Evolutionary conservation across 2,797 vertebrate genomes (phyloP).

Genomic region (Cyclopterus lumpus): DNA sequence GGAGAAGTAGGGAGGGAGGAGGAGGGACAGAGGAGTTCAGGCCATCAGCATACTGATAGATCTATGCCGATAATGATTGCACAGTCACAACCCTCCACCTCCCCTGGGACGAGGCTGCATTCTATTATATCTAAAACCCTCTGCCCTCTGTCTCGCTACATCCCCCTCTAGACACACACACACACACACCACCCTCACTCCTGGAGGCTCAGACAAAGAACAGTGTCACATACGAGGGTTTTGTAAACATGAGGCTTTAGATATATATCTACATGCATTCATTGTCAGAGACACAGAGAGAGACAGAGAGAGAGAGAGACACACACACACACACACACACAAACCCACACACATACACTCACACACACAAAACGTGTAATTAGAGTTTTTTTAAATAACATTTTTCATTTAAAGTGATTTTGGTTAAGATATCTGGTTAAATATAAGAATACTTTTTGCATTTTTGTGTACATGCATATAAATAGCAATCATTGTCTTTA

Average conservation of each 20-base stretch:
- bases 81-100: slow-evolving; percentile 81
- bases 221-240: slow-evolving; percentile 51
- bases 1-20: neutral
- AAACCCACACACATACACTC: neutral
- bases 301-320: slow-evolving; percentile 19
- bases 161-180: neutral
- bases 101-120: slow-evolving; percentile 76
- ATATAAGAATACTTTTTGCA: neutral
- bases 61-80: slow-evolving; percentile 85
- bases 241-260: slow-evolving; percentile 66
- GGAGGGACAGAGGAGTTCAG: slow-evolving; percentile 57
- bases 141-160: slow-evolving; percentile 56
- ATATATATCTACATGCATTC: slow-evolving; percentile 58
- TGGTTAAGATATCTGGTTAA: neutral
- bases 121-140: slow-evolving; percentile 79
- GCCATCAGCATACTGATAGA: slow-evolving; percentile 81
- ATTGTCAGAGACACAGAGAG: slow-evolving; percentile 25
- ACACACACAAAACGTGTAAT: neutral
- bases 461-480: neutral
- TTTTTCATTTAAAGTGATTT: neutral
- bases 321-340: neutral
- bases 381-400: neutral
- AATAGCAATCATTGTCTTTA: neutral
- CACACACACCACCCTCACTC: slow-evolving; percentile 11
- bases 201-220: slow-evolving; percentile 71